Percentiles rank a stretch among this genome's conserved stretches.
Evolutionary conservation across 2,797 vertebrate species (phyloP).

Genomic region (Chaetophractus vellerosus): DNA sequence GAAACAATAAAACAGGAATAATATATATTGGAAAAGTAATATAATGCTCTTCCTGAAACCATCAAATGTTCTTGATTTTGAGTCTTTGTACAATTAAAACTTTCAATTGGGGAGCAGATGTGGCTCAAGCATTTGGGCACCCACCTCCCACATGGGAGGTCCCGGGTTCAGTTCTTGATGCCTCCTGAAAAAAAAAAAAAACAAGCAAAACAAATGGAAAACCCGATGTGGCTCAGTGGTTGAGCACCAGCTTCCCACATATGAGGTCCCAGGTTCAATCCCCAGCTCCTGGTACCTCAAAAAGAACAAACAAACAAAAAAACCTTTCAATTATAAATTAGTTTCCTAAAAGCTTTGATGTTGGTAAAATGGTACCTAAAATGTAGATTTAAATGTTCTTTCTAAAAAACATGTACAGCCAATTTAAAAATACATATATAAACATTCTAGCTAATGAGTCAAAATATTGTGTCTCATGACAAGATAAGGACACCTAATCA

Average conservation of each 20-base stretch:
- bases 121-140: too few species aligned
- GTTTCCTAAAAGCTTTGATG: constrained; percentile 15
- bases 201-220: too few species aligned
- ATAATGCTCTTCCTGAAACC: background rate
- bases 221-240: too few species aligned
- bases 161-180: too few species aligned
- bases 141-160: too few species aligned
- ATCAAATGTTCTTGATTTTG: constrained; percentile 8
- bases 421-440: constrained; percentile 46
- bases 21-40: background rate
- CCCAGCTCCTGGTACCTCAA: too few species aligned
- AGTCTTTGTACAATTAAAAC: background rate
- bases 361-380: constrained; percentile 28
- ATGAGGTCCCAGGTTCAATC: too few species aligned
- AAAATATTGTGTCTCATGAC: constrained; percentile 1
- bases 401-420: background rate
- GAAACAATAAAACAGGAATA: background rate
- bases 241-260: too few species aligned
- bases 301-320: too few species aligned
- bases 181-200: too few species aligned
- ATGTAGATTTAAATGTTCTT: background rate
- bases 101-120: background rate
- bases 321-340: background rate
- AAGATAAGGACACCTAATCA: background rate
- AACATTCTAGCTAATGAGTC: constrained; percentile 21